Conservation (phyloP, 2,113 vertebrate species). For the Brachypteracias leptosomus region DNA sequence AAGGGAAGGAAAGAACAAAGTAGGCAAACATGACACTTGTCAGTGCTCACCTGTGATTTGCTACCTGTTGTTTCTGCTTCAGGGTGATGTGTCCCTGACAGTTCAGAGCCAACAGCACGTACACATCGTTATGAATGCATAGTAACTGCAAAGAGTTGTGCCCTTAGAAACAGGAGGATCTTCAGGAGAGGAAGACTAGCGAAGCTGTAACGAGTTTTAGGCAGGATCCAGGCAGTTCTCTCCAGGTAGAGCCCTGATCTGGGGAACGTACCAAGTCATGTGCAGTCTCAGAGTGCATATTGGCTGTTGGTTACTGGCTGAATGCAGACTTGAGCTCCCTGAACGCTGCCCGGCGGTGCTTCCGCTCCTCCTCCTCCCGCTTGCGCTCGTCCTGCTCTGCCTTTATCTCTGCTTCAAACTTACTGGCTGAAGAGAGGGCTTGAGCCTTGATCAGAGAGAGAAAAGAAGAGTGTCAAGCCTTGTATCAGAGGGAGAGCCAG, state of each 20-base stretch:
- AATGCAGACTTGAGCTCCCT: conserved; percentile 90
- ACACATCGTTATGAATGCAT: background rate
- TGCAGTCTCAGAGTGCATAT: background rate
- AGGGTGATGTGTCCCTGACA: background rate
- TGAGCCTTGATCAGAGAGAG: conserved; percentile 75
- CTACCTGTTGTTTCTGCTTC: conserved; percentile 26
- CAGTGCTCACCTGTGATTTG: background rate
- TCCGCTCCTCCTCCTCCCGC: conserved; percentile 83
- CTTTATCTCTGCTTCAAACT: conserved; percentile 91
- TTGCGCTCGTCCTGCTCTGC: conserved; percentile 90
- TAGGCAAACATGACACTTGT: background rate
- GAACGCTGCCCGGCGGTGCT: conserved; percentile 88
- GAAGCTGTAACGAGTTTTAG: background rate
- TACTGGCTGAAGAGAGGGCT: conserved; percentile 85
- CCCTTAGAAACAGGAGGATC: background rate
- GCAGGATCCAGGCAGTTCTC: conserved; percentile 5
- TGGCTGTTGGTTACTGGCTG: conserved; percentile 65
- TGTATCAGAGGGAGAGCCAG: background rate
- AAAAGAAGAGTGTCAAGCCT: background rate
- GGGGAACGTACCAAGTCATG: conserved; percentile 39
- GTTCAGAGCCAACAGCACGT: background rate
- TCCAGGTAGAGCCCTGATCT: conserved; percentile 39
- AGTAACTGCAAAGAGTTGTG: background rate
- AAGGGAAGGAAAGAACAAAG: background rate
- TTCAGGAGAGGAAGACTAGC: conserved; percentile 25